Evolutionary conservation across 2,113 vertebrate species (phyloP).

Genomic region (Trichechus manatus): DNA sequence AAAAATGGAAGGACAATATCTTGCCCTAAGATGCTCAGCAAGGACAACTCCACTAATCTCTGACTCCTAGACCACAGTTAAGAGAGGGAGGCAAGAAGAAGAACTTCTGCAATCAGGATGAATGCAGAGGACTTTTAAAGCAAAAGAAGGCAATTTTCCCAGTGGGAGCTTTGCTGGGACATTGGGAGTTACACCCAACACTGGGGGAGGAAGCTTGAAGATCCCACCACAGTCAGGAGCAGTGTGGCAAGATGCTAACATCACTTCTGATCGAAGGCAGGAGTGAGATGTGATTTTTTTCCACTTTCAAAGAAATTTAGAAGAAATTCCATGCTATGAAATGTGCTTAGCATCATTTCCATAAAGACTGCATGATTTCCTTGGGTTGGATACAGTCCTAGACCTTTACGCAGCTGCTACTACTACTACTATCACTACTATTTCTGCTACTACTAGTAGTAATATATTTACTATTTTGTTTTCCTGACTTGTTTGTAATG

Average conservation of each 20-base stretch:
- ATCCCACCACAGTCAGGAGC: not conserved
- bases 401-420: not conserved
- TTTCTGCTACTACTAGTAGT: not conserved
- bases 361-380: not conserved
- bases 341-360: not conserved
- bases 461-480: not conserved
- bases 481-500: not conserved
- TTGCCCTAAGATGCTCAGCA: not conserved
- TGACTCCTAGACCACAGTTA: not conserved
- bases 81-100: not conserved
- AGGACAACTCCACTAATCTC: not conserved
- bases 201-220: not conserved
- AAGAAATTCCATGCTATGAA: not conserved
- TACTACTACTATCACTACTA: too few species aligned
- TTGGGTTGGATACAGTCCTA: not conserved
- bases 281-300: not conserved
- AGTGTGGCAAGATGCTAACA: not conserved
- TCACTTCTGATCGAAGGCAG: constrained; percentile 46
- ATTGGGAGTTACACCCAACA: not conserved
- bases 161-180: not conserved
- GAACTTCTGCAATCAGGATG: not conserved
- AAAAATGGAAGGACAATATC: constrained; percentile 19
- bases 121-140: not conserved
- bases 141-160: not conserved
- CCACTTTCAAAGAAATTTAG: constrained; percentile 50